Evolutionary conservation across 1,140 invertebrate species (phyloP).

Genomic region (Dysdera silvatica): DNA sequence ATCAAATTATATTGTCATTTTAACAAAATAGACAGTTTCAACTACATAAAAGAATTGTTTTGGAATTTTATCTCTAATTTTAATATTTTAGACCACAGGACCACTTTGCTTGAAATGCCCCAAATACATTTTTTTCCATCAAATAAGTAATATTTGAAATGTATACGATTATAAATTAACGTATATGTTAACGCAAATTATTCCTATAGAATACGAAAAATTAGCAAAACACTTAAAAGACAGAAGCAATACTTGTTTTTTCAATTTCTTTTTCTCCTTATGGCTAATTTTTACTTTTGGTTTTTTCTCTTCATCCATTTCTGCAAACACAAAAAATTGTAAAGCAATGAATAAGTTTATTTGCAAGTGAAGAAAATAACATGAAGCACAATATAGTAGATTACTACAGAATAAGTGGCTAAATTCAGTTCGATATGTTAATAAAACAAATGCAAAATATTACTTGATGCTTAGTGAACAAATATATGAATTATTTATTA

Average conservation of each 20-base stretch:
- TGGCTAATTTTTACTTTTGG: conserved; percentile 60
- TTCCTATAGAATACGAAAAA: too few species aligned
- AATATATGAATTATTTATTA: too few species aligned
- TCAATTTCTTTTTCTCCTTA: conserved; percentile 90
- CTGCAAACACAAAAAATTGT: conserved; percentile 1
- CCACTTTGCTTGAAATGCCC: too few species aligned
- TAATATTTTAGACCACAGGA: background rate
- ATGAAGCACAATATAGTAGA: background rate
- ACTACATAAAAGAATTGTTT: too few species aligned
- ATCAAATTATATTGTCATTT: too few species aligned
- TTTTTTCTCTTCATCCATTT: conserved; percentile 20
- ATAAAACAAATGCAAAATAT: background rate
- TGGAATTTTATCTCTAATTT: background rate
- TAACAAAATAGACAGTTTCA: too few species aligned
- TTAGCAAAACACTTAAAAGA: too few species aligned
- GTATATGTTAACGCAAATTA: background rate
- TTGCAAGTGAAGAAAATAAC: background rate
- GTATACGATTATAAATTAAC: background rate
- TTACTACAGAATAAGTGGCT: background rate
- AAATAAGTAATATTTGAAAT: background rate
- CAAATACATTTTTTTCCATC: background rate
- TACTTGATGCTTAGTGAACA: background rate
- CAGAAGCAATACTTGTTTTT: conserved; percentile 65
- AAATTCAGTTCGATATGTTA: background rate
- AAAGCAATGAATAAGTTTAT: background rate